A percentile compares a stretch with the other conserved stretches of the same genome.
phyloP scores from a whole-genome alignment of 1,140 invertebrate species.

The Mesaphorura yosii region DNA sequence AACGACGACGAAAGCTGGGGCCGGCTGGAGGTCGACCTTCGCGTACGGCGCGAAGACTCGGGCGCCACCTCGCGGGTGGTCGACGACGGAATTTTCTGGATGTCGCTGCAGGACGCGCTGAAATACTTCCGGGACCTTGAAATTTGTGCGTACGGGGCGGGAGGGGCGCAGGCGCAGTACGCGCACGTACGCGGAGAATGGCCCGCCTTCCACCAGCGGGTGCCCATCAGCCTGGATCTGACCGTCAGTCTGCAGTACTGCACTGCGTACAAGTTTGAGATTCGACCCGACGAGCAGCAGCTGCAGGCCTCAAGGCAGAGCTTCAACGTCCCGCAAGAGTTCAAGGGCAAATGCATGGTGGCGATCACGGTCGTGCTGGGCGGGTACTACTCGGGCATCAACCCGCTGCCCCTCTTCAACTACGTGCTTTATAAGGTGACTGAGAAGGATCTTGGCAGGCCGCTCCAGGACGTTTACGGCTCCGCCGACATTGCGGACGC shows the following conservation, averaged over 20 bases:
- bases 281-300: no score
- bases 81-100: background rate
- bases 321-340: no score
- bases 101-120: background rate
- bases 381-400: background rate
- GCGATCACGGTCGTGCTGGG: background rate
- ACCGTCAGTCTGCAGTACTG: no score
- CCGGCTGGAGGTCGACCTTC: background rate
- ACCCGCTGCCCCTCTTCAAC: background rate
- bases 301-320: no score
- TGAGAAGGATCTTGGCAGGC: background rate
- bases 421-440: background rate
- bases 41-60: background rate
- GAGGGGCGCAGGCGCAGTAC: no score
- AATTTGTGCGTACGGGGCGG: background rate
- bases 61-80: no score
- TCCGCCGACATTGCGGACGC: no score
- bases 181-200: no score
- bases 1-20: background rate
- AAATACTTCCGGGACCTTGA: background rate
- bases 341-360: background rate
- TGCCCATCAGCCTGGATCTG: no score
- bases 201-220: no score
- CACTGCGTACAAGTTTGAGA: no score
- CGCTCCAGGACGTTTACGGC: no score